These are phyloP conservation scores for Myzus persicae DNA, from an alignment of 1,140 invertebrate genomes.

Conservation along the genomic window DNA sequence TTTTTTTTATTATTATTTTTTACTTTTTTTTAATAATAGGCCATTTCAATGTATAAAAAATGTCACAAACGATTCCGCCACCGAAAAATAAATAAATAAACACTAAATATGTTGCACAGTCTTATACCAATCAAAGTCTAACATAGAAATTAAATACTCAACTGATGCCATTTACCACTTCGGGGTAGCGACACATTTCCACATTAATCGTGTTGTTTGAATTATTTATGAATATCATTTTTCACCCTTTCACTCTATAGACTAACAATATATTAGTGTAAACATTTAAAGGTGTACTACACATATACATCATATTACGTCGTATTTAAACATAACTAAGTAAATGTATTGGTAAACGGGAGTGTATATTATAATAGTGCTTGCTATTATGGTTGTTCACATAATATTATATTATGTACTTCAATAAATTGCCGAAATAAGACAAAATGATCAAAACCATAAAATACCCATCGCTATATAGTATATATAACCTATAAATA, in stretches of 20 bases:
- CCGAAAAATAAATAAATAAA: constrained; percentile 55
- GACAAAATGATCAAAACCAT: neutral
- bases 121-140: constrained; percentile 57
- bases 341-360: neutral
- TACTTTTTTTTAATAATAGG: constrained; percentile 51
- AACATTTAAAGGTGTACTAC: constrained; percentile 37
- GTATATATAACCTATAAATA: neutral
- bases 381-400: neutral
- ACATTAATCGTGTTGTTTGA: constrained; percentile 58
- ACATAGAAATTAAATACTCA: constrained; percentile 58
- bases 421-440: neutral
- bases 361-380: neutral
- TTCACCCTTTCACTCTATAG: constrained; percentile 55
- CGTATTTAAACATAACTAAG: constrained; percentile 5
- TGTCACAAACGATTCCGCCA: constrained; percentile 55
- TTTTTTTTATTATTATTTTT: constrained; percentile 28
- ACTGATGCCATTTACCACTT: constrained; percentile 51
- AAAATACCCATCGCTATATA: neutral
- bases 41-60: constrained; percentile 49
- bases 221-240: constrained; percentile 54
- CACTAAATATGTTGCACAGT: constrained; percentile 56
- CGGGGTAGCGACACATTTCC: constrained; percentile 40
- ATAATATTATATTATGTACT: neutral
- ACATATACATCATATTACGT: neutral
- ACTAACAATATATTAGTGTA: constrained; percentile 57